phyloP scores from a whole-genome alignment of 2,888 invertebrate genomes.

The Copidosoma aretas region DNA sequence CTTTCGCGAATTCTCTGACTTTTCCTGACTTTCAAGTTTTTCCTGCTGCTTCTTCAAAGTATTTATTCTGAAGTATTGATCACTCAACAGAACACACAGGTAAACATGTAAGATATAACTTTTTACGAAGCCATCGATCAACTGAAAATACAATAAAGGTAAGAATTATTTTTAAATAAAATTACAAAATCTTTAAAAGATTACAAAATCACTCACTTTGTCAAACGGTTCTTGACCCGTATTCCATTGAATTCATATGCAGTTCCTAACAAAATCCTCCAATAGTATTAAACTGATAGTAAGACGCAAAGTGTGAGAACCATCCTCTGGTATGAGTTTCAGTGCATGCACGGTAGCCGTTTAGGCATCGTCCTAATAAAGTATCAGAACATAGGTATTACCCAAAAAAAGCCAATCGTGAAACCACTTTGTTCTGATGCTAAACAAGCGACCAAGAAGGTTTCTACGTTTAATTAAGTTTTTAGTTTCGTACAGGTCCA shows the following conservation, averaged over 20 bases:
- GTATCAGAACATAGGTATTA: conserved; percentile 63
- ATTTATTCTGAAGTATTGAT: conserved; percentile 63
- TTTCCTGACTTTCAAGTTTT: too few relatives aligned
- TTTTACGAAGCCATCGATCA: conserved; percentile 44
- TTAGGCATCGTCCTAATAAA: conserved; percentile 65
- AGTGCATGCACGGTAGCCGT: conserved; percentile 57
- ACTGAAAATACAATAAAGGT: conserved; percentile 41
- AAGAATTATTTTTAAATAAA: conserved; percentile 23
- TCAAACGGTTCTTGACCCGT: conserved; percentile 57
- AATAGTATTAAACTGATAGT: conserved; percentile 56
- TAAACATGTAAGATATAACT: conserved; percentile 54
- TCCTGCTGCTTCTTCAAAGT: conserved; percentile 67
- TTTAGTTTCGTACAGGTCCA: conserved; percentile 65
- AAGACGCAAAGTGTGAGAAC: conserved; percentile 51
- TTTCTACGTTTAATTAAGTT: conserved; percentile 68
- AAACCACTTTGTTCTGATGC: conserved; percentile 60
- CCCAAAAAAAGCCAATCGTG: conserved; percentile 65
- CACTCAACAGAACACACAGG: conserved; percentile 60
- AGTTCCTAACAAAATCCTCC: conserved; percentile 61
- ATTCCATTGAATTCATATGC: conserved; percentile 64
- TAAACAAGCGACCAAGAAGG: conserved; percentile 61
- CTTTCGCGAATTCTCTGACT: too few relatives aligned
- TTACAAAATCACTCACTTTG: conserved; percentile 52
- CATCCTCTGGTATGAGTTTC: conserved; percentile 55
- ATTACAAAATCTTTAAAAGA: conserved; percentile 11